Evolutionary conservation across 2,888 invertebrate genomes (phyloP), one percentile per base, ranked within the genome.

Genomic region (Slavum lentiscoides): DNA sequence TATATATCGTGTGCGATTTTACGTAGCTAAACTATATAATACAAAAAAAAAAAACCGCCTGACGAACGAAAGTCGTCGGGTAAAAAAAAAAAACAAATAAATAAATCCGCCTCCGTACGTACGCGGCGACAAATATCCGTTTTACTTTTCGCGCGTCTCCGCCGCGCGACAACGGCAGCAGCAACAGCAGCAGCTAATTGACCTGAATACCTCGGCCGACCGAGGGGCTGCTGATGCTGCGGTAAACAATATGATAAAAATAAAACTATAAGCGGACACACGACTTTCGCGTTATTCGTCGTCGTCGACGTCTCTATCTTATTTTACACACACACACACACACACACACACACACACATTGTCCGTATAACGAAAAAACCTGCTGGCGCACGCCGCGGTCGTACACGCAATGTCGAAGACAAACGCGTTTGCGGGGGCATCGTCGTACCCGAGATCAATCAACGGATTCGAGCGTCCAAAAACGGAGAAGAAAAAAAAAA

Each of bases 251-350:
- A 69, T 23, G 11, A 59, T 67, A 68, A 39, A 23, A 43, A 75
- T 21, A 74, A 13, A 61, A 23, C 11, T 4, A 55, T 19, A 17
- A 21, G 15, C 39, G 7, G 37, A 39, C 74, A 55, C 70, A 62
- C 39, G 61, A 77, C 77, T 77, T 77, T 77, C 77, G 77, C 77
- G 69, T 77, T 62, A 77, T 77, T 43, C 62, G 62, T 59, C 55
- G n/a, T 43, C 43, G 43, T 43, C 43, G 8, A 58, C 55, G 21
- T 58, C 64, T 66, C 62, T 7, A 4, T 30, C 30, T 30, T 30
- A 1, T 43, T 43, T 43, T 43, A 11, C 43, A 11, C 7, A 6
- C 11, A 11, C 43, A 43, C 43, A 11, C 43, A 6, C 43, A 11
- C 43, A 6, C 43, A 11, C 7, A 6, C 11, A 11, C 43, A 43